A percentile compares a stretch with the other conserved stretches of the same genome.
Conservation (phyloP, 1,140 invertebrate genomes). For the Pteromalus puparum region DNA sequence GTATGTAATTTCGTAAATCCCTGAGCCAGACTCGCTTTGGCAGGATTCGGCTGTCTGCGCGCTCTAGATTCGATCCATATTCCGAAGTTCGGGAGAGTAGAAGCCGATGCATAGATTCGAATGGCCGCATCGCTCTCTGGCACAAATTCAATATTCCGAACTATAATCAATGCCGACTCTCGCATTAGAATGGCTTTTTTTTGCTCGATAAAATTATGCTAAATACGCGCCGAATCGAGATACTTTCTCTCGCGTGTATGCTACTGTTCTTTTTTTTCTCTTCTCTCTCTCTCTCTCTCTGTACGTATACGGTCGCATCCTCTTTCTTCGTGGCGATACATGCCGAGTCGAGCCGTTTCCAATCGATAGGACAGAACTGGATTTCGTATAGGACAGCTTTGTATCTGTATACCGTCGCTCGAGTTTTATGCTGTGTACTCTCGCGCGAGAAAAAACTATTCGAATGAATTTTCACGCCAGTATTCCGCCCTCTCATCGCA, state of each 20-base stretch:
- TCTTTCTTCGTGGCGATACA: background rate
- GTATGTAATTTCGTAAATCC: slow-evolving; percentile 21
- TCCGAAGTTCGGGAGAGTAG: slow-evolving; percentile 1
- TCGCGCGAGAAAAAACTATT: background rate
- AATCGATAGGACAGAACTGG: slow-evolving; percentile 1
- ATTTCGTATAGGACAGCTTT: background rate
- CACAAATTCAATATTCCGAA: slow-evolving; percentile 47
- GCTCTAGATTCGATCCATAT: slow-evolving; percentile 19
- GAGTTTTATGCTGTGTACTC: background rate
- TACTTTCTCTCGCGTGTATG: background rate
- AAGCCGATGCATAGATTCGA: background rate
- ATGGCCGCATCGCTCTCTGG: background rate
- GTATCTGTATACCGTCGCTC: background rate
- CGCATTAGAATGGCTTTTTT: slow-evolving; percentile 16
- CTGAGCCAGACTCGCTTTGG: background rate
- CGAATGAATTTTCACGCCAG: background rate
- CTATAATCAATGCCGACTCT: slow-evolving; percentile 26
- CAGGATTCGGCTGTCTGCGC: background rate
- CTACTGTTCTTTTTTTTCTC: background rate
- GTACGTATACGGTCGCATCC: background rate
- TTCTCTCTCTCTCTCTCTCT: too few species aligned
- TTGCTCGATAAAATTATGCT: slow-evolving; percentile 44
- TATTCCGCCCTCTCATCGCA: background rate
- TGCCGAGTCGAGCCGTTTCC: background rate
- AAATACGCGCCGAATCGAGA: slow-evolving; percentile 41